Base-by-base conservation (phyloP, 2,888 invertebrate genomes). In the Frankliniella fusca region DNA sequence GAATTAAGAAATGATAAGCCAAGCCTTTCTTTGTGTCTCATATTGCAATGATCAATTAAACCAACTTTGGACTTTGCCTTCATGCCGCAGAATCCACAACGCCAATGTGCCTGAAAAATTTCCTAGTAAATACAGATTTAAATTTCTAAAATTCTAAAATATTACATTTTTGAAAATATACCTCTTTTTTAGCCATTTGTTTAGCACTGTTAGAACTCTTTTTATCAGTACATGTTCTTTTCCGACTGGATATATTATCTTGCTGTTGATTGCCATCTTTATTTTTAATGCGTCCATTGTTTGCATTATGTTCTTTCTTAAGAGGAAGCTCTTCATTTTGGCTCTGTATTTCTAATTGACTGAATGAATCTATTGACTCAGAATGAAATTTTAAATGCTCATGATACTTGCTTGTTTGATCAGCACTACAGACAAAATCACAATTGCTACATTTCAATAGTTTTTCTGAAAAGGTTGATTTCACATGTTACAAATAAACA, bases 41-140 rank as follows among this genome's bases (percentile, higher is more conserved):
- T 23, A 1, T 76, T 76, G 27, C 70, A 76, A 76, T 76, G 70
- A 23, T 76, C 27, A 27, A 27, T 76, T 27, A 76, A 76, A 76
- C 70, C 70, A 9, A 76, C 27, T 76, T 23, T 76, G 0, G 70
- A 76, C 27, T 76, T 76, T 23, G 70, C 70, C 27, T 23, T 76
- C 70, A 76, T 76, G 8, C 70, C 70, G 27, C 70, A 76, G 27
- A 76, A 76, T 11, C 70, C 70, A 76, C 70, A 76, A 76, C 70
- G 70, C 70, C 70, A 76, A 27, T 76, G 70, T 27, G 27, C 27
- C 70, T 76, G 27, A 76, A 76, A 76, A 2, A 27, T 23, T 76
- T 61, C 18, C 0, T 61, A 20, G 0, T 18, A n/a, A 20, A 20
- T 15, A 15, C 61, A 20, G 0, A 61, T 61, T 61, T 61, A n/a